Evolutionary conservation across 2,888 invertebrate species (phyloP).

Genomic region (Ferdinandea cuprea): DNA sequence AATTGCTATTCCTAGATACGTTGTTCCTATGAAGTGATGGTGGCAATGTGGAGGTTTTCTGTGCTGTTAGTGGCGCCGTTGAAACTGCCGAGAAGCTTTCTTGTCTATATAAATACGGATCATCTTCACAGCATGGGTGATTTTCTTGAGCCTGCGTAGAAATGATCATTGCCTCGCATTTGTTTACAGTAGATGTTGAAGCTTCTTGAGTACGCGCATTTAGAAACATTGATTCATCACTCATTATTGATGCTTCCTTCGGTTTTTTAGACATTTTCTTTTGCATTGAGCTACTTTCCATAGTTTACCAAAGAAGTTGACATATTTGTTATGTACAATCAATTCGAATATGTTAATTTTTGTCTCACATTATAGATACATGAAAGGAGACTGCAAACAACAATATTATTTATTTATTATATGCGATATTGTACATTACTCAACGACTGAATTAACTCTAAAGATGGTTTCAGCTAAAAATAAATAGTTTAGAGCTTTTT

Average conservation of each 20-base stretch:
- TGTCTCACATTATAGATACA: neutral
- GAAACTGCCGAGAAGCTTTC: conserved; percentile 35
- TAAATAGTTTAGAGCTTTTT: conserved; percentile 38
- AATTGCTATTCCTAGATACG: conserved; percentile 35
- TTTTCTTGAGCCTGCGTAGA: conserved; percentile 32
- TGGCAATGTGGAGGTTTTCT: conserved; percentile 23
- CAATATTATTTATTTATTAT: conserved; percentile 8
- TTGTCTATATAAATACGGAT: conserved; percentile 14
- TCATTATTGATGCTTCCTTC: neutral
- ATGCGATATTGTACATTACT: conserved; percentile 1
- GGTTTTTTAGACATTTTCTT: conserved; percentile 5
- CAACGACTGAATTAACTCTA: conserved; percentile 26
- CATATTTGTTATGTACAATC: conserved; percentile 25
- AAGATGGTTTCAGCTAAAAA: conserved; percentile 34
- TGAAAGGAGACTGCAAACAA: neutral
- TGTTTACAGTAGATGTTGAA: conserved; percentile 31
- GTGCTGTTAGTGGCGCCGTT: conserved; percentile 9
- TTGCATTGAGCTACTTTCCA: conserved; percentile 15
- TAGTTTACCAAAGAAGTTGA: conserved; percentile 9
- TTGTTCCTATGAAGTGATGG: conserved; percentile 31
- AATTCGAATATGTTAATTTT: conserved; percentile 16
- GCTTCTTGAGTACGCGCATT: conserved; percentile 35
- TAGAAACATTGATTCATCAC: neutral
- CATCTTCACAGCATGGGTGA: conserved; percentile 35
- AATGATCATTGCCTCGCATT: conserved; percentile 9